Base-by-base conservation (phyloP, 1,140 invertebrate species). In the Megalopta genalis region DNA sequence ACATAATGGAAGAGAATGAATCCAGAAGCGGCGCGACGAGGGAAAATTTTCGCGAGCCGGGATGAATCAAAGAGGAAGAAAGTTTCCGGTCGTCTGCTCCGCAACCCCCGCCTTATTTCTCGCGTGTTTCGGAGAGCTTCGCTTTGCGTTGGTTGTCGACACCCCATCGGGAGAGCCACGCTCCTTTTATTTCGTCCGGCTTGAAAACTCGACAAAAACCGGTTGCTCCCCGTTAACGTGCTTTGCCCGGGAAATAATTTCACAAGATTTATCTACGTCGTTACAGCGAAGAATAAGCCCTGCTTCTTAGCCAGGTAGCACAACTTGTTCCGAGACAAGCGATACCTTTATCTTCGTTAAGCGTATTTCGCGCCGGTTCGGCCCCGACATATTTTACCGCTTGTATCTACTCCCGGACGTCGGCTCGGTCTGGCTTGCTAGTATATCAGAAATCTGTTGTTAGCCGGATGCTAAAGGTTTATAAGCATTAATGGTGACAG, bases 261-360 rank as follows among this genome's bases (percentile, higher is more conserved):
- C 32, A 16, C 32, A 18, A 66, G 46, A 74, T 66, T 74, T 66
- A 74, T 74, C 37, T 57, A 27, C 23, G 14, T 67, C 73, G 49
- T 75, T 57, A 57, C 23, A 14, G 12, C 42, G 10, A 66, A 66
- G 62, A 65, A 57, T 52, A 59, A 67, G 32, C 23, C 46, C 4
- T 16, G 18, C n/a, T 59, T 57, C 37, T 57, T 69, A 54, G 52
- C 8, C 2, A 39, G 42, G 42, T 14, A 14, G 39, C 32, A 23
- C 23, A 52, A 64, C 63, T 75, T 49, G 46, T 74, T 32, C 12
- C 72, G 5, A 7, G 18, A 63, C 27, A 54, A 39, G 62, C 46
- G 46, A 74, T 74, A 54, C 32, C 27, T 74, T 27, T 66, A 66
- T 66, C 62, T 66, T 74, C 72, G 46, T 65, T 66, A 66, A 66